These are phyloP conservation scores for Metaphire vulgaris DNA, from an alignment of 1,140 invertebrate species.

Conservation along the genomic window DNA sequence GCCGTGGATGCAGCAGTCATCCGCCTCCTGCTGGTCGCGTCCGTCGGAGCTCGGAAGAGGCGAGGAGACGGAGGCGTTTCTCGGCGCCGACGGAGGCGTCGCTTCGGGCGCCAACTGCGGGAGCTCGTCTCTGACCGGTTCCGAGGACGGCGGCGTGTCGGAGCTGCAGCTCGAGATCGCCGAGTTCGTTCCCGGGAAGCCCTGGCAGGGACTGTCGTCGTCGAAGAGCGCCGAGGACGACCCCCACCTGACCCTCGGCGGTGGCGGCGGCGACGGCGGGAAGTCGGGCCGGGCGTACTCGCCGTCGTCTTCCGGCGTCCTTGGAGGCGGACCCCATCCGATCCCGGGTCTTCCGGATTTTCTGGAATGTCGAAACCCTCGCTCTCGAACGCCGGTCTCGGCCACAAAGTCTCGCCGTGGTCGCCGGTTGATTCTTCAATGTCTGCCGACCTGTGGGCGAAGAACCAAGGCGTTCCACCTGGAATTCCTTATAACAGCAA, in stretches of 20 bases:
- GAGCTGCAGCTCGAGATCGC: conserved; percentile 4
- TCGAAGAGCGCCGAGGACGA: background rate
- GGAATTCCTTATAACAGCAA: background rate
- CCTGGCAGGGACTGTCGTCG: conserved; percentile 51
- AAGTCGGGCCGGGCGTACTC: background rate
- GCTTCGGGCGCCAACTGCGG: background rate
- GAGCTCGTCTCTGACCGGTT: background rate
- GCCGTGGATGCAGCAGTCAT: background rate
- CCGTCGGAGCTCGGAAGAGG: too few relatives aligned
- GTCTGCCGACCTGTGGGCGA: background rate
- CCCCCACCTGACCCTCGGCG: conserved; percentile 70
- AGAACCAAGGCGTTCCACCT: background rate
- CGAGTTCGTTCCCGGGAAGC: background rate
- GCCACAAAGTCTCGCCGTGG: background rate
- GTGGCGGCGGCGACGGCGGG: too few relatives aligned
- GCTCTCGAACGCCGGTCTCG: background rate
- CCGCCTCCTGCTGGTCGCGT: background rate
- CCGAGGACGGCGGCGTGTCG: background rate
- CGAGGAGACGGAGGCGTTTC: too few relatives aligned
- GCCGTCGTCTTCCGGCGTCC: background rate
- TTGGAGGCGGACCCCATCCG: background rate
- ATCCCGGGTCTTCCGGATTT: background rate
- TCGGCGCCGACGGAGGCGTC: background rate
- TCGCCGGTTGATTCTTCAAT: background rate
- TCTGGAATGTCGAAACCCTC: background rate